Base-by-base conservation (phyloP, 2,888 invertebrate species). In the Exocentrus adspersus region DNA sequence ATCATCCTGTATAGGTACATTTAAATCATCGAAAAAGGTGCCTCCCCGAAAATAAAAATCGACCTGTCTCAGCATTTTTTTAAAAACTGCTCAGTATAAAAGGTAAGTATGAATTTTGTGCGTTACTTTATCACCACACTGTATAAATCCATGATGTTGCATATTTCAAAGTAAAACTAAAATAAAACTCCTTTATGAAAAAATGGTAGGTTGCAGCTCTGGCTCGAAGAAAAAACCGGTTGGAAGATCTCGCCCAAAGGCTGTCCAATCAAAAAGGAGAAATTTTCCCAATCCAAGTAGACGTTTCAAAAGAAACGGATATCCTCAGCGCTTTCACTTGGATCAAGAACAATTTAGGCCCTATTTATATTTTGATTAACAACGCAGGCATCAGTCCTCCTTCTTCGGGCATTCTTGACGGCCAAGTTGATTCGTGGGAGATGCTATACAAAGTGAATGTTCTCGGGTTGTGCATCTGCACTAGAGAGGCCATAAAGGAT, bases 301-400 rank as follows among this genome's bases (percentile, higher is more conserved):
- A 82, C 62, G 61, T 81, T 0, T 64, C 77, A 14, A 77, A 75
- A 21, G 79, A 80, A 54, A 68, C 70, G 37, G 77, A 75, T 14
- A 73, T 82, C 12, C 41, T 73, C 6, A 68, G 74, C 0, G 72
- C 73, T 4, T 81, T 82, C 50, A 60, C 75, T 17, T 76, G 76
- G 74, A 74, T 79, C 12, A 75, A 73, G 43, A 63, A 75, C 5
- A 77, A 75, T 42, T 65, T 81, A 0, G 79, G 78, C 2, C 73
- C 74, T 2, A 73, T 80, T 6, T 75, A 79, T 43, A 73, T 81
- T 30, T 69, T 81, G 19, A 71, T 81, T 3, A 82, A 82, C 61
- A 80, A 80, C 56, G 81, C 81, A 6, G 82, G 80, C 7, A n/a
- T 64, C 7, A 60, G 60, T 41, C n/a, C 32, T 10, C 20, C 61